Conservation (phyloP, 2,113 vertebrate genomes). For the Murina feae region DNA sequence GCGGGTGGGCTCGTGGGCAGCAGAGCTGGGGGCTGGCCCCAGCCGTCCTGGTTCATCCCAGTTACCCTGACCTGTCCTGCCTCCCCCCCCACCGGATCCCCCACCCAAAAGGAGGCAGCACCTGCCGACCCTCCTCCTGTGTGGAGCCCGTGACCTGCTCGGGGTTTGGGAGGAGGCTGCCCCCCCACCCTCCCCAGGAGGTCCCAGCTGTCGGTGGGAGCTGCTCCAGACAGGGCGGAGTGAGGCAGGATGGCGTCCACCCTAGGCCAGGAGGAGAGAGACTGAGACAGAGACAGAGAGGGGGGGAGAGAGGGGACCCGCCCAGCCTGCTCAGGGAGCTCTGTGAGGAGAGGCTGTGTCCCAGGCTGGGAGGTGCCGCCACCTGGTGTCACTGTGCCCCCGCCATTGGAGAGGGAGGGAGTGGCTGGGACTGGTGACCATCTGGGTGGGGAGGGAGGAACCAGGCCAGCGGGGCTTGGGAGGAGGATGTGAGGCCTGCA, state of each 20-base stretch:
- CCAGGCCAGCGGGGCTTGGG: neutral
- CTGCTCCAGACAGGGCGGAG: neutral
- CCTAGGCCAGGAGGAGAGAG: neutral
- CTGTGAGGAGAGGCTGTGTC: too few relatives aligned
- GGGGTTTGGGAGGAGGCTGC: neutral
- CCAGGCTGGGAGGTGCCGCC: constrained; percentile 52
- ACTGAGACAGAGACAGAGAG: neutral
- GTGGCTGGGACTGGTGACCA: neutral
- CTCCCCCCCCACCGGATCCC: accelerated
- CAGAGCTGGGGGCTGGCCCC: neutral
- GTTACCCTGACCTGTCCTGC: neutral
- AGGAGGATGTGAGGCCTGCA: too few relatives aligned
- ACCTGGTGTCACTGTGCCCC: constrained; percentile 84
- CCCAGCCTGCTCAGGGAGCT: neutral
- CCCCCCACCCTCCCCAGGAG: neutral
- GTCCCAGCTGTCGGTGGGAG: neutral
- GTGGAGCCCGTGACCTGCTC: neutral
- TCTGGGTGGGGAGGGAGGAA: neutral
- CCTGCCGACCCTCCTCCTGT: neutral
- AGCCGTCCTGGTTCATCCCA: neutral
- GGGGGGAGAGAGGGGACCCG: too few relatives aligned
- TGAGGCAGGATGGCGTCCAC: too few relatives aligned
- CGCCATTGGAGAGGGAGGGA: constrained; percentile 51
- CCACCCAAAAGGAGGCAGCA: neutral
- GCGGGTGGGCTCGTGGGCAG: neutral